Conservation (phyloP, 2,113 vertebrate genomes). For the Pachypanchax playfairii region DNA sequence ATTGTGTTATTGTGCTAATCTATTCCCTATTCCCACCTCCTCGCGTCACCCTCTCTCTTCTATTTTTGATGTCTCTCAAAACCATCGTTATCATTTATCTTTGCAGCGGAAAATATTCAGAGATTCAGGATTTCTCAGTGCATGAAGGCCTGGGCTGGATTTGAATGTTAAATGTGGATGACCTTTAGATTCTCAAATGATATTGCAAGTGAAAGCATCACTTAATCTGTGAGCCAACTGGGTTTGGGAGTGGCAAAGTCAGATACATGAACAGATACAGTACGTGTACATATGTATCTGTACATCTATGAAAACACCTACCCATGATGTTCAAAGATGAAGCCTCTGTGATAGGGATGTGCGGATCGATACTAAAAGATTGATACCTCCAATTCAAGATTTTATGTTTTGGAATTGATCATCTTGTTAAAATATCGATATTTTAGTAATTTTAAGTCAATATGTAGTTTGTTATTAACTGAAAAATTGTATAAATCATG, state of each 20-base stretch:
- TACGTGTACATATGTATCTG: no score
- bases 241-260: background rate
- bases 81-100: conserved; percentile 44
- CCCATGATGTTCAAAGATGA: no score
- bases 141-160: background rate
- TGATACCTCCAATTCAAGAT: no score
- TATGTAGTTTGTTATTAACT: no score
- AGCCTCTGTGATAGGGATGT: no score
- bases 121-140: background rate
- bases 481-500: no score
- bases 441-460: no score
- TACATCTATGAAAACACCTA: no score
- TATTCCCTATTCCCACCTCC: conserved; percentile 56
- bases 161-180: background rate
- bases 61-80: conserved; percentile 15
- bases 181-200: background rate
- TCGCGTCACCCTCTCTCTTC: conserved; percentile 25
- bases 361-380: no score
- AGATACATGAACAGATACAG: no score
- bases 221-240: background rate
- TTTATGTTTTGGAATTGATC: no score
- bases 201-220: background rate
- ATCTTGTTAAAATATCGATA: no score
- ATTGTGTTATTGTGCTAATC: conserved; percentile 74
- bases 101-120: conserved; percentile 2